These are phyloP conservation scores for Thecocarcelia acutangulata DNA, from an alignment of 2,888 invertebrate genomes.

Conservation along the genomic window DNA sequence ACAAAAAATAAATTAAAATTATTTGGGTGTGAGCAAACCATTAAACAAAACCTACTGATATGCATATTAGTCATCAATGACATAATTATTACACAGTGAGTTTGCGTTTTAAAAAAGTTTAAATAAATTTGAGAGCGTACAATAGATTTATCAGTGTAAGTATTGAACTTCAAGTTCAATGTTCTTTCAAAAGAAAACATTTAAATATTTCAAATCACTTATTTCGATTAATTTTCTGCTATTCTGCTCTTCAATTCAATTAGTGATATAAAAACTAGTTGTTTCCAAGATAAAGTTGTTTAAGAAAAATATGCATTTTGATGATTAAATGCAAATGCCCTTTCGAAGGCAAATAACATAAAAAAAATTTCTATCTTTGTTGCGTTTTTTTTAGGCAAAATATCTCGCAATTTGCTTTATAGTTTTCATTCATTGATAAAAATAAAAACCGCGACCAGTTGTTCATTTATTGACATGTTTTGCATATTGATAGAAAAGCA, in stretches of 20 bases:
- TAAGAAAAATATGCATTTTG: conserved; percentile 24
- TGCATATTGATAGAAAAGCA: conserved; percentile 49
- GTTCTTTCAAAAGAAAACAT: conserved; percentile 50
- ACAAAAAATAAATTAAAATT: not conserved
- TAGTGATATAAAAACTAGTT: conserved; percentile 14
- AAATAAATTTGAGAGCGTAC: too few relatives aligned
- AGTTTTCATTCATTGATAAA: conserved; percentile 46
- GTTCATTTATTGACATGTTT: conserved; percentile 52
- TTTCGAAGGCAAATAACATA: conserved; percentile 5
- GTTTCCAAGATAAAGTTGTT: conserved; percentile 11
- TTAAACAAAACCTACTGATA: not conserved
- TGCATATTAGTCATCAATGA: conserved; percentile 51
- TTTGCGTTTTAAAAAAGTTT: too few relatives aligned
- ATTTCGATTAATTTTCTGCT: conserved; percentile 13
- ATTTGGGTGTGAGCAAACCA: not conserved
- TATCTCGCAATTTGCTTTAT: not conserved
- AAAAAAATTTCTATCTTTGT: conserved; percentile 1
- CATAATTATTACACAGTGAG: too few relatives aligned
- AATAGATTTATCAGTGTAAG: too few relatives aligned
- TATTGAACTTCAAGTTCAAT: conserved; percentile 59
- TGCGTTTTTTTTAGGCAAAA: not conserved
- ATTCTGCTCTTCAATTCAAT: not conserved
- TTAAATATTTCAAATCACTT: conserved; percentile 33
- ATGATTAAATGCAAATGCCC: conserved; percentile 46
- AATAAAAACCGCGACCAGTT: conserved; percentile 2